Conservation (phyloP, 35 echinoderm and acorn worm genomes). For the Heliocidaris tuberculata region DNA sequence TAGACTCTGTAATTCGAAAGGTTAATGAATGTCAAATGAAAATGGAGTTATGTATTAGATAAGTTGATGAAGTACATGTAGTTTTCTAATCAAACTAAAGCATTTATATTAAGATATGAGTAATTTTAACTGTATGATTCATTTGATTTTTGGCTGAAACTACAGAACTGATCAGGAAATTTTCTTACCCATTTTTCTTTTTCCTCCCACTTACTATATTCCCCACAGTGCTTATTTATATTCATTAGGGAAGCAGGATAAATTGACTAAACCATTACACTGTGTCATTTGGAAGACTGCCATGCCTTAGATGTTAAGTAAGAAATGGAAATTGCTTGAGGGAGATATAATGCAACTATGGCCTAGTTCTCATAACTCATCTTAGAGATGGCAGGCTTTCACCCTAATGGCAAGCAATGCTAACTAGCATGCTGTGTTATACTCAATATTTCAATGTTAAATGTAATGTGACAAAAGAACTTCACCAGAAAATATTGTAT, state of each 20-base stretch:
- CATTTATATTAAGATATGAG: neutral
- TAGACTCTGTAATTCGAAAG: too few species aligned
- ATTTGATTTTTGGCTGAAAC: neutral
- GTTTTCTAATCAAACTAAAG: too few species aligned
- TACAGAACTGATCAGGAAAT: neutral
- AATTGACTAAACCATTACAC: neutral
- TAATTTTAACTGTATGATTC: neutral
- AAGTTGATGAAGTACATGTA: too few species aligned
- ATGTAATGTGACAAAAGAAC: neutral
- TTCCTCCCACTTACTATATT: neutral
- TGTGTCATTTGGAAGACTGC: neutral
- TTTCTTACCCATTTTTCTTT: neutral
- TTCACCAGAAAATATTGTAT: neutral
- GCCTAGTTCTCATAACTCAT: neutral
- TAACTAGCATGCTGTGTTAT: neutral
- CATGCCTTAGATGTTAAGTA: neutral
- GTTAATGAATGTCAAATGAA: too few species aligned
- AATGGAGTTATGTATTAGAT: too few species aligned
- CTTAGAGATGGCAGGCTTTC: neutral
- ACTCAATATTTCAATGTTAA: neutral
- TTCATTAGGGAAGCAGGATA: neutral
- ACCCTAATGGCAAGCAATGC: neutral
- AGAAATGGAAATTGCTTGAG: slow-evolving; percentile 12
- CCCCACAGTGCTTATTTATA: neutral
- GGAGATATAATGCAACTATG: neutral